A percentile compares a stretch with the other conserved stretches of the same genome.
Conservation (phyloP, 2,888 invertebrate species). For the Priapulus caudatus region DNA sequence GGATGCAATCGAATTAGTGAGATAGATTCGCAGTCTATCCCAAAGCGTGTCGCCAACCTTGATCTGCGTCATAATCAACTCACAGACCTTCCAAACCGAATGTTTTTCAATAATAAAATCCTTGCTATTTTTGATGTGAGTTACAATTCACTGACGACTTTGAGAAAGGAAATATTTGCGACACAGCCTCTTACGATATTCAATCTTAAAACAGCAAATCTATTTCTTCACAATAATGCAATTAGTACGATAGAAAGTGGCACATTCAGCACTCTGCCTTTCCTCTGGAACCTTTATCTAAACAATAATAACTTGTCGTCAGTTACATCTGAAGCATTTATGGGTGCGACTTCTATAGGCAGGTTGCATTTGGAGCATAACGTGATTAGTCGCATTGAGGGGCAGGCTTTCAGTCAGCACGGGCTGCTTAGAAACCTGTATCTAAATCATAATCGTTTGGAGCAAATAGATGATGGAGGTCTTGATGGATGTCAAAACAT, state of each 20-base stretch:
- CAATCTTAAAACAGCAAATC: neutral
- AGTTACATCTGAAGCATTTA: neutral
- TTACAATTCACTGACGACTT: neutral
- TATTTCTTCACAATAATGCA: neutral
- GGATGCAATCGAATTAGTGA: neutral
- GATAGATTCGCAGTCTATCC: neutral
- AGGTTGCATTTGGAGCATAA: neutral
- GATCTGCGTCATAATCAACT: neutral
- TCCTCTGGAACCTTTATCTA: neutral
- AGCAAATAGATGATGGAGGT: neutral
- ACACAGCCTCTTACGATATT: neutral
- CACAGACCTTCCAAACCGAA: neutral
- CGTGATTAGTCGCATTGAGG: neutral
- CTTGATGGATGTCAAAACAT: neutral
- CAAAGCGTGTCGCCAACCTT: neutral
- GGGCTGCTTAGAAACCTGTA: neutral
- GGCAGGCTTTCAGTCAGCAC: neutral
- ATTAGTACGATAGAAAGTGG: neutral
- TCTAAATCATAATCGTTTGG: neutral
- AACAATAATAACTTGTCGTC: neutral
- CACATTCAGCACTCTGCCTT: neutral
- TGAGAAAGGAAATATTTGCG: neutral
- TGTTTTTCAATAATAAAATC: neutral
- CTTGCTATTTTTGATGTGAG: neutral
- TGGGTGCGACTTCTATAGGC: neutral